These are phyloP conservation scores for Drosophila sp. DNA, from an alignment of 1,140 invertebrate species.

Conservation along the genomic window DNA sequence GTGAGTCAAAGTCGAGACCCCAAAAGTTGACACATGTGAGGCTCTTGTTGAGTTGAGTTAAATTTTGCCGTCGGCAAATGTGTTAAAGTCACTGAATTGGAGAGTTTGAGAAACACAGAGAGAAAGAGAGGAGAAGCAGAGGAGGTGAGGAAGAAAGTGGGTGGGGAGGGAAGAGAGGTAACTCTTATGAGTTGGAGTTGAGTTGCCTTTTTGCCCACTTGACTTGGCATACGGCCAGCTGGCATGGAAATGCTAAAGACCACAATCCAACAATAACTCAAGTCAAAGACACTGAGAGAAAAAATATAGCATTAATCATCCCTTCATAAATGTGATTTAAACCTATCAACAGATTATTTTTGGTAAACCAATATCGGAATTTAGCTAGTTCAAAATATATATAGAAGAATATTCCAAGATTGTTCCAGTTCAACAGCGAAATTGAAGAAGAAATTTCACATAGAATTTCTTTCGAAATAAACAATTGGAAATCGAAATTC, in stretches of 20 bases:
- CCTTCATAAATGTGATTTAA: too few species aligned
- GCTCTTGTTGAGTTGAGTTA: conserved; percentile 12
- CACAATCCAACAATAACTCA: conserved; percentile 30
- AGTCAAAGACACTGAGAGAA: conserved; percentile 32
- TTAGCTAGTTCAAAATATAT: too few species aligned
- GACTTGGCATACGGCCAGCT: conserved; percentile 75
- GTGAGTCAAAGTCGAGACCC: conserved; percentile 22
- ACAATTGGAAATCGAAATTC: too few species aligned
- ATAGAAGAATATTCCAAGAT: too few species aligned
- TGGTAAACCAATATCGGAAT: too few species aligned
- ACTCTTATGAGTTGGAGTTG: conserved; percentile 48
- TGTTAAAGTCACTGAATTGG: conserved; percentile 3
- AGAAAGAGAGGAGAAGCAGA: conserved; percentile 3
- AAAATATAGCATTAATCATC: neutral
- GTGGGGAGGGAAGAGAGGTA: neutral
- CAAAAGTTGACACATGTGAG: conserved; percentile 55
- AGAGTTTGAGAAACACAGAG: conserved; percentile 20
- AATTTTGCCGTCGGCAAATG: conserved; percentile 6
- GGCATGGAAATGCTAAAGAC: conserved; percentile 40
- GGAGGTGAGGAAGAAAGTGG: neutral
- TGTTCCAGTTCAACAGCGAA: too few species aligned
- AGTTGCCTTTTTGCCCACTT: conserved; percentile 65
- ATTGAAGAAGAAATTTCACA: too few species aligned
- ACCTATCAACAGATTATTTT: too few species aligned
- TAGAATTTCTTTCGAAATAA: too few species aligned